Conservation (phyloP, 2,797 vertebrate species). For the Octomys mimax region DNA sequence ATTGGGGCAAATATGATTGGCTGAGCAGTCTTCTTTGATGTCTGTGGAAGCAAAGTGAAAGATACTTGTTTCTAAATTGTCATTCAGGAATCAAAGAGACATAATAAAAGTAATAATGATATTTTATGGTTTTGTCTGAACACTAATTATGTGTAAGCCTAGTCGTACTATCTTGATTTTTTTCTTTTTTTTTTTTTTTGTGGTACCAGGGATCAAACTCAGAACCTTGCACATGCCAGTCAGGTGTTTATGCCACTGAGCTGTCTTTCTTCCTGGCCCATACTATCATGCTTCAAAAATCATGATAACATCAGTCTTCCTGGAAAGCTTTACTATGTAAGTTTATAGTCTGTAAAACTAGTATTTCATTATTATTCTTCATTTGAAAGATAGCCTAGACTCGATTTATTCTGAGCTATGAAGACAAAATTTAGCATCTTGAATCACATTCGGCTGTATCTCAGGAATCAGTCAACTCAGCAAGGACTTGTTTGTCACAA, state of each 20-base stretch:
- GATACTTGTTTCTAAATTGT: not conserved
- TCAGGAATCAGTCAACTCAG: conserved; percentile 25
- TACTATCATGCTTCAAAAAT: conserved; percentile 5
- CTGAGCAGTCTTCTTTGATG: conserved; percentile 12
- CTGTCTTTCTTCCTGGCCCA: too few species aligned
- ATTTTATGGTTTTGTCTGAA: not conserved
- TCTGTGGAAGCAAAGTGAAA: conserved; percentile 5
- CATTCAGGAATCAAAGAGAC: not conserved
- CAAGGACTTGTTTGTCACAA: not conserved
- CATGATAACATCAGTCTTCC: not conserved
- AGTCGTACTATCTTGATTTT: not conserved
- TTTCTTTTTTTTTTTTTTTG: too few species aligned
- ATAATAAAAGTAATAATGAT: not conserved
- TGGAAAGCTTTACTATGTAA: not conserved
- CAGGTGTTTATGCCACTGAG: too few species aligned
- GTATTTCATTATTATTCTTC: conserved; percentile 52
- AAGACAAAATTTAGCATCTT: conserved; percentile 52
- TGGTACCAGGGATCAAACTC: too few species aligned
- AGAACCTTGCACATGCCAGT: too few species aligned
- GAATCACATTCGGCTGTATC: conserved; percentile 34
- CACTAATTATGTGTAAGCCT: not conserved
- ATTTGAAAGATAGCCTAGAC: not conserved
- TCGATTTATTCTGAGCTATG: conserved; percentile 61
- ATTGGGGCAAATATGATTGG: not conserved
- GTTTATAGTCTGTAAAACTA: not conserved